Percentiles rank a stretch among this genome's conserved stretches.
Evolutionary conservation across 1,140 invertebrate species (phyloP).

Genomic region (Gryllus bimaculatus): DNA sequence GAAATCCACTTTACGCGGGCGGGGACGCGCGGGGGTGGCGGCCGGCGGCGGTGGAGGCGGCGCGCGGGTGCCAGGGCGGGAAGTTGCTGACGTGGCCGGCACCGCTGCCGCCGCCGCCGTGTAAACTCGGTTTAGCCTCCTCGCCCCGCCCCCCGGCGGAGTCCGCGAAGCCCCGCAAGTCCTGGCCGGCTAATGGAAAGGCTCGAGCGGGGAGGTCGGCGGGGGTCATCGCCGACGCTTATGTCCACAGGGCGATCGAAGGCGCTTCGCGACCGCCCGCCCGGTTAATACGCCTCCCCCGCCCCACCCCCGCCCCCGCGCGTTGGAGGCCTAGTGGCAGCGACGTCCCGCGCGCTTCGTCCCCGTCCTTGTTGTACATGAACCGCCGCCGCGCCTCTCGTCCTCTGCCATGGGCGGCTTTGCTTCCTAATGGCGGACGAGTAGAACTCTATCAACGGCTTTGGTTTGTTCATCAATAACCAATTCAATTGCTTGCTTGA

Average conservation of each 20-base stretch:
- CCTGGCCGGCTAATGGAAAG: background rate
- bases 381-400: too few species aligned
- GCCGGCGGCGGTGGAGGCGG: too few species aligned
- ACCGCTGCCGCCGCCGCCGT: background rate
- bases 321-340: background rate
- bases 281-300: too few species aligned
- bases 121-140: background rate
- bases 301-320: too few species aligned
- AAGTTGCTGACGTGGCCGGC: background rate
- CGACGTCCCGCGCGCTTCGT: background rate
- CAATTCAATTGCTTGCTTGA: too few species aligned
- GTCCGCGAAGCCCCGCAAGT: background rate
- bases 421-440: too few species aligned
- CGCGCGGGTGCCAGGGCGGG: background rate
- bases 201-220: background rate
- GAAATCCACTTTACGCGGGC: background rate
- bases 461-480: too few species aligned
- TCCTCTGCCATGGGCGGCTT: too few species aligned
- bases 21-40: too few species aligned
- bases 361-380: too few species aligned
- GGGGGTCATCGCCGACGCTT: slow-evolving; percentile 1
- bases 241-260: background rate
- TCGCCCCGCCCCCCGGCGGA: background rate
- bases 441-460: too few species aligned
- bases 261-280: background rate